A percentile compares a stretch with the other conserved stretches of the same genome.
These are phyloP conservation scores for Electrophaes corylata DNA, from an alignment of 2,888 invertebrate species.

Conservation along the genomic window DNA sequence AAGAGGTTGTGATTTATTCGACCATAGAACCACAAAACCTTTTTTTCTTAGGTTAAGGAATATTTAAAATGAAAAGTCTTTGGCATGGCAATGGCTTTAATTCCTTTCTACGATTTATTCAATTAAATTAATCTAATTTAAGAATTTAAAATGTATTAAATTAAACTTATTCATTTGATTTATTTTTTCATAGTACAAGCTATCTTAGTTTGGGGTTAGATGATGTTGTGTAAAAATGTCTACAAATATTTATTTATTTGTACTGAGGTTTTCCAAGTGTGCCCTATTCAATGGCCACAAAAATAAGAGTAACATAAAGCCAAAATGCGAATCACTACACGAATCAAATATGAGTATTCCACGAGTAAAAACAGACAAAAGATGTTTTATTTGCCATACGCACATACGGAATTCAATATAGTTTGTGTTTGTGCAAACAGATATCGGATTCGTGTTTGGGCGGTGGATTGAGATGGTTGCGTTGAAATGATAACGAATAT, in stretches of 20 bases:
- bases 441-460: slow-evolving; percentile 35
- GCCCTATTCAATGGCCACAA: not conserved
- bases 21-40: not conserved
- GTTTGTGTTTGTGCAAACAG: slow-evolving; percentile 37
- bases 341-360: slow-evolving; percentile 4
- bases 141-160: too few relatives aligned
- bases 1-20: not conserved
- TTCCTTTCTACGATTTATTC: too few relatives aligned
- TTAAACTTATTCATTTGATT: too few relatives aligned
- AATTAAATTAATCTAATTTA: too few relatives aligned
- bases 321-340: not conserved
- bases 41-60: not conserved
- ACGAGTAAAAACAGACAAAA: slow-evolving; percentile 26
- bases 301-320: not conserved
- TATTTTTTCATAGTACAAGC: too few relatives aligned
- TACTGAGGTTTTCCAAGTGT: not conserved
- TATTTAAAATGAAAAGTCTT: not conserved
- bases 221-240: too few relatives aligned
- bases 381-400: slow-evolving; percentile 34
- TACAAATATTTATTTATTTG: too few relatives aligned
- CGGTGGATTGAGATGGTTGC: slow-evolving; percentile 29
- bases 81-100: too few relatives aligned
- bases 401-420: slow-evolving; percentile 36
- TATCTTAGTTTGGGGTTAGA: too few relatives aligned
- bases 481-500: slow-evolving; percentile 8